phyloP scores from a whole-genome alignment of 1,140 invertebrate genomes.

The Drosophila truncata region DNA sequence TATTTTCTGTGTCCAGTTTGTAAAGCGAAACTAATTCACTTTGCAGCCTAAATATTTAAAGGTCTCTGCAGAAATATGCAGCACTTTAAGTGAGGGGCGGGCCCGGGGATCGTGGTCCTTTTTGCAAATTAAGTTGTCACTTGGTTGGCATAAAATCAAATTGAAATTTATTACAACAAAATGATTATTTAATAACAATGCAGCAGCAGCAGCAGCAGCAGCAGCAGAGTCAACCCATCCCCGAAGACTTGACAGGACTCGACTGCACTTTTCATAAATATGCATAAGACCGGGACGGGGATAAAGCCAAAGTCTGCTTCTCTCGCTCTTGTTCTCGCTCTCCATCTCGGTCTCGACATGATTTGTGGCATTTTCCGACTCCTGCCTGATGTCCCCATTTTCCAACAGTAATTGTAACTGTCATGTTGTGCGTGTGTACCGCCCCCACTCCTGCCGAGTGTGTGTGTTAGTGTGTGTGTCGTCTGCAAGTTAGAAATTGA shows the following conservation, averaged over 20 bases:
- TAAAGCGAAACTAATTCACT: conserved; percentile 60
- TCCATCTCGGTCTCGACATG: conserved; percentile 44
- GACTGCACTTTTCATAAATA: conserved; percentile 81
- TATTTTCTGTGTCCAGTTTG: conserved; percentile 12
- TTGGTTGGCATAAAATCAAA: conserved; percentile 68
- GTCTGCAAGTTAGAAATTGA: conserved; percentile 75
- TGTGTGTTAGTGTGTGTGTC: conserved; percentile 41
- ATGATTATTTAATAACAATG: conserved; percentile 81
- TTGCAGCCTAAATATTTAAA: conserved; percentile 69
- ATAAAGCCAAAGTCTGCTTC: conserved; percentile 21
- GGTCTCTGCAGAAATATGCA: conserved; percentile 16
- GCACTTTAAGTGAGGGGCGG: conserved; percentile 19
- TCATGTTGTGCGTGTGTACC: conserved; percentile 67
- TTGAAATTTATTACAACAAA: conserved; percentile 81
- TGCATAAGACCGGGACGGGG: conserved; percentile 50
- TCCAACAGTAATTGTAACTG: conserved; percentile 75
- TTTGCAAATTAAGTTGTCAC: conserved; percentile 75
- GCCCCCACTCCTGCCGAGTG: not conserved
- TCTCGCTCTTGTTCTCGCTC: conserved; percentile 13
- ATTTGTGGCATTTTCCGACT: conserved; percentile 73
- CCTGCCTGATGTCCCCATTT: conserved; percentile 54
- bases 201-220: conserved; percentile 13
- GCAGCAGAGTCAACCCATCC: conserved; percentile 19
- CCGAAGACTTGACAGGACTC: conserved; percentile 59
- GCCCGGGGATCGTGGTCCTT: not conserved